Percentiles rank a stretch among this genome's conserved stretches.
Conservation (phyloP, 2,888 invertebrate genomes). For the Dione vanillae region DNA sequence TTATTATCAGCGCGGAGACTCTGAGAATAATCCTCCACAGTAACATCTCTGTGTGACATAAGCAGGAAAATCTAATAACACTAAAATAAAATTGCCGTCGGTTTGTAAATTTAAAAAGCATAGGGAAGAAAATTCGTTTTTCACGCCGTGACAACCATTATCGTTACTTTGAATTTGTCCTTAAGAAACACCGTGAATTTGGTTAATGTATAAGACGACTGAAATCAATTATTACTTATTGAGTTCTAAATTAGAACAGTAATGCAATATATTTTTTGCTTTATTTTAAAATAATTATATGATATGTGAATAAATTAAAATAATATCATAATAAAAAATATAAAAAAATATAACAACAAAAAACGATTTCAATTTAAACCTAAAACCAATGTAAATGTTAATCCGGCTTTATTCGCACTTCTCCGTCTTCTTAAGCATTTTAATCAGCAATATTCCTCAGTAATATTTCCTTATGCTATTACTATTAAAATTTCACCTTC, state of each 20-base stretch:
- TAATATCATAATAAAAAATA: neutral
- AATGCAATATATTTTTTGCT: neutral
- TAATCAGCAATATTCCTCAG: slow-evolving; percentile 76
- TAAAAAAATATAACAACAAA: neutral
- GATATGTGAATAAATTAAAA: neutral
- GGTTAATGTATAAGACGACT: slow-evolving; percentile 56
- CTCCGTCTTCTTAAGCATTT: slow-evolving; percentile 53
- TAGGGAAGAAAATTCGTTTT: slow-evolving; percentile 81
- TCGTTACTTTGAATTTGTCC: slow-evolving; percentile 80
- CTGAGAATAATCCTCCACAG: slow-evolving; percentile 81
- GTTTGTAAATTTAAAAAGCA: slow-evolving; percentile 82
- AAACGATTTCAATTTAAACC: slow-evolving; percentile 1
- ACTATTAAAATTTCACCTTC: slow-evolving; percentile 81
- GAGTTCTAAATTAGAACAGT: no score
- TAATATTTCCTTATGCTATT: slow-evolving; percentile 78
- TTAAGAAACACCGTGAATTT: slow-evolving; percentile 66
- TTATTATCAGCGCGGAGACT: slow-evolving; percentile 83
- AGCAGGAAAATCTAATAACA: slow-evolving; percentile 84
- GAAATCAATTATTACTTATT: slow-evolving; percentile 37
- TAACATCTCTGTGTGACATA: slow-evolving; percentile 80
- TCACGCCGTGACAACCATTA: slow-evolving; percentile 77
- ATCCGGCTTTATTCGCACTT: slow-evolving; percentile 45
- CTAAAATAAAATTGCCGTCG: slow-evolving; percentile 83
- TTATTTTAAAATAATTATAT: neutral
- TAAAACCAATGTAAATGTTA: slow-evolving; percentile 31